Base-by-base conservation (phyloP, 2,888 invertebrate genomes). In the Lithophane leautieri region DNA sequence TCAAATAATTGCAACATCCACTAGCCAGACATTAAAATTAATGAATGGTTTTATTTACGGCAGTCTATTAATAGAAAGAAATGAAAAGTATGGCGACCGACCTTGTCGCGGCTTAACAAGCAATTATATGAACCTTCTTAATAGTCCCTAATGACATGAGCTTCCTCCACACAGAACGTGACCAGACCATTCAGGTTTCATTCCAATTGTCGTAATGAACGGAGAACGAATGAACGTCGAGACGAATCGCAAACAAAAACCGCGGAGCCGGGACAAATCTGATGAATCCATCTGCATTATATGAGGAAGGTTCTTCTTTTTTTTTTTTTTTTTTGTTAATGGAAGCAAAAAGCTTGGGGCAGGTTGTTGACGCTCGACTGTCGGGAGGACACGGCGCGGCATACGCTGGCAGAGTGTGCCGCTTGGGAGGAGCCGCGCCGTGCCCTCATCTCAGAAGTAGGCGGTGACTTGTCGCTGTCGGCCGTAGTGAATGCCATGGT, bases 111-210 rank as follows among this genome's bases (percentile, higher is more conserved):
- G 56, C 74, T 67, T 83, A 85, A 81, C 85, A 83, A 83, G 89
- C 91, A 93, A 94, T 93, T 93, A 92, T 84, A 76, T n/a, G 84
- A 83, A 71, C 76, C 91, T 90, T 92, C 90, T 90, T 93, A 93
- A 94, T 94, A 84, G 90, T 78, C 90, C 89, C 90, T 94, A 94
- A 94, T 94, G 92, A 91, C 90, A 85, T 68, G 86, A 86, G 92
- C 92, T 94, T 94, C 91, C 93, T 92, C 89, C 85, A 90, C 73
- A 77, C 79, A 78, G 82, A 89, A 89, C 91, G 89, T 89, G 91
- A 91, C 90, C 88, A 78, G 70, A 81, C 81, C 86, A 84, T 83
- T 85, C 87, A 85, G 82, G 76, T 78, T 79, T 66, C 73, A 82
- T 86, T 85, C 80, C 73, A 84, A 84, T 82, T 80, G 82, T 85